A percentile compares a stretch with the other conserved stretches of the same genome.
Conservation (phyloP, 1,140 invertebrate genomes). For the Tetragnatha versicolor region DNA sequence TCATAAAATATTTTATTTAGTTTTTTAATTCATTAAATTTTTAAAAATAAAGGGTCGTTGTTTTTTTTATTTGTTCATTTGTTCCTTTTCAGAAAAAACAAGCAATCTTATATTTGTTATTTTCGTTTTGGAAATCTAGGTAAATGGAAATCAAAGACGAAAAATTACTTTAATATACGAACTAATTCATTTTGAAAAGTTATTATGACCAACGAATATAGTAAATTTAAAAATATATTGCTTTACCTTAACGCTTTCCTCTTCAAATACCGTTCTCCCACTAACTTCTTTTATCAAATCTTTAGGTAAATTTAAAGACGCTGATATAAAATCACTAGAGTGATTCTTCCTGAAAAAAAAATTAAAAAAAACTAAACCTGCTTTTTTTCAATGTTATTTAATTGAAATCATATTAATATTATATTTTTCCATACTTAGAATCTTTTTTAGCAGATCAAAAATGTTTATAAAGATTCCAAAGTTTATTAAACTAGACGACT, state of each 20-base stretch:
- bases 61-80: neutral
- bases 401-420: neutral
- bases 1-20: neutral
- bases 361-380: neutral
- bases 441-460: no score
- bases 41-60: neutral
- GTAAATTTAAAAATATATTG: neutral
- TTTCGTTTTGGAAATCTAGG: neutral
- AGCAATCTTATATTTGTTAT: neutral
- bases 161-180: neutral
- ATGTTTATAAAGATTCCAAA: no score
- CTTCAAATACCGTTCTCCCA: constrained; percentile 68
- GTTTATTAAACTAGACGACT: no score
- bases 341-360: constrained; percentile 26
- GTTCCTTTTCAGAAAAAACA: neutral
- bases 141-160: neutral
- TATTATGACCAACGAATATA: neutral
- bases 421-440: neutral
- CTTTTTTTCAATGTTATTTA: neutral
- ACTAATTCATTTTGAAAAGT: neutral
- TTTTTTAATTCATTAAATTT: neutral
- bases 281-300: constrained; percentile 66
- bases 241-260: constrained; percentile 62
- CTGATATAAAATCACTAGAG: constrained; percentile 63
- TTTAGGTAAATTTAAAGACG: constrained; percentile 66